Evolutionary conservation across 2,113 vertebrate genomes (phyloP).

Genomic region (Phainopepla nitens): DNA sequence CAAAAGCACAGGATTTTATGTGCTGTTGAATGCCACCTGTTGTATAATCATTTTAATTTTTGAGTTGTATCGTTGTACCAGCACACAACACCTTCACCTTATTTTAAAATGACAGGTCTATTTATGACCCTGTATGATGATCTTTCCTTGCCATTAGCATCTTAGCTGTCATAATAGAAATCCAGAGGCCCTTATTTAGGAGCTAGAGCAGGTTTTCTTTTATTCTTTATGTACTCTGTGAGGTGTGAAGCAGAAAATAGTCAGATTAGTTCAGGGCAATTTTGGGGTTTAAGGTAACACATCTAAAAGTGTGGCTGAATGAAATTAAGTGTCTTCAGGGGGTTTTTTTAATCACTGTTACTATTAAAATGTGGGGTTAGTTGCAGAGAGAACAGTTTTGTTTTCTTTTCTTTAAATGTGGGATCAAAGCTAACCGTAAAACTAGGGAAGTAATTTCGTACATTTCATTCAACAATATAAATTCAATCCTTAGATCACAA

Average conservation of each 20-base stretch:
- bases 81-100: conserved; percentile 2
- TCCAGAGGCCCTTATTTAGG: not conserved
- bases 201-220: not conserved
- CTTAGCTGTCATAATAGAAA: not conserved
- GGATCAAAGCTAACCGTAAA: conserved; percentile 6
- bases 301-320: not conserved
- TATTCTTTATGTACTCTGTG: conserved; percentile 3
- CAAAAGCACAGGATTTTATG: conserved; percentile 37
- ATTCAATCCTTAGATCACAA: conserved; percentile 42
- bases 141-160: not conserved
- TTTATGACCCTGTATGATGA: not conserved
- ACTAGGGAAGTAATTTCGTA: conserved; percentile 3
- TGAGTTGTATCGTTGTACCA: not conserved
- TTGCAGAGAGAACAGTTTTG: not conserved
- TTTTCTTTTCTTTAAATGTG: conserved; percentile 23
- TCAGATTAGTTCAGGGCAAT: not conserved
- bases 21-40: conserved; percentile 52
- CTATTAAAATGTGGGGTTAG: not conserved
- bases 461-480: conserved; percentile 12
- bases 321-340: not conserved
- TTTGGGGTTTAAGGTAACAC: not conserved
- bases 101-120: conserved; percentile 51
- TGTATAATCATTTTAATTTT: conserved; percentile 67
- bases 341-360: not conserved
- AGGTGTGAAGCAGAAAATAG: not conserved